phyloP scores from a whole-genome alignment of 2,113 vertebrate genomes.

The Peromyscus leucopus region DNA sequence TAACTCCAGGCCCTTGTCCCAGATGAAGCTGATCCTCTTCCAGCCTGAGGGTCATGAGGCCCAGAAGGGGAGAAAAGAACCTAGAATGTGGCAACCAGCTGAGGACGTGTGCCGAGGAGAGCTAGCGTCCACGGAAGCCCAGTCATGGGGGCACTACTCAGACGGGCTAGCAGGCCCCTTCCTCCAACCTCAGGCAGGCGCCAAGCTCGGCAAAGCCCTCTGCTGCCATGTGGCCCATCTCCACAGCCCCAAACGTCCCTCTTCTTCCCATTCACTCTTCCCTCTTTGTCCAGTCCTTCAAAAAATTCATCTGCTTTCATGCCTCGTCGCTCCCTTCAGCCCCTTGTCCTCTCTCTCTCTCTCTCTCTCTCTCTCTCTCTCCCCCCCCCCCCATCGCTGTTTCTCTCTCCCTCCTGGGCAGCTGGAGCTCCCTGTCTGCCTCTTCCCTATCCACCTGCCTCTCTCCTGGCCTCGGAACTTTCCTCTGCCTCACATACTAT shows the following conservation, averaged over 20 bases:
- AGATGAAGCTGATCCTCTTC: background rate
- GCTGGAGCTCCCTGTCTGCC: background rate
- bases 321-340: background rate
- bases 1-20: background rate
- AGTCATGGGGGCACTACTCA: background rate
- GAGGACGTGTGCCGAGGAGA: background rate
- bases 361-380: background rate
- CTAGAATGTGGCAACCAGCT: background rate
- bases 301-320: background rate
- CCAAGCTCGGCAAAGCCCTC: background rate
- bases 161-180: background rate
- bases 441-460: background rate
- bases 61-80: background rate
- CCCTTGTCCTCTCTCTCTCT: no score
- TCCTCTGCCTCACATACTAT: background rate
- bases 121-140: accelerated
- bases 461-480: background rate
- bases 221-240: background rate
- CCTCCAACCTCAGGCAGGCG: accelerated
- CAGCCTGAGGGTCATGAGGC: accelerated
- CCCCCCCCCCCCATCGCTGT: background rate
- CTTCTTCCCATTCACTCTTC: background rate
- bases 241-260: background rate
- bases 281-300: background rate
- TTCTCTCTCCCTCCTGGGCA: background rate